phyloP scores from a whole-genome alignment of 2,113 vertebrate species.

The Hyla sarda region DNA sequence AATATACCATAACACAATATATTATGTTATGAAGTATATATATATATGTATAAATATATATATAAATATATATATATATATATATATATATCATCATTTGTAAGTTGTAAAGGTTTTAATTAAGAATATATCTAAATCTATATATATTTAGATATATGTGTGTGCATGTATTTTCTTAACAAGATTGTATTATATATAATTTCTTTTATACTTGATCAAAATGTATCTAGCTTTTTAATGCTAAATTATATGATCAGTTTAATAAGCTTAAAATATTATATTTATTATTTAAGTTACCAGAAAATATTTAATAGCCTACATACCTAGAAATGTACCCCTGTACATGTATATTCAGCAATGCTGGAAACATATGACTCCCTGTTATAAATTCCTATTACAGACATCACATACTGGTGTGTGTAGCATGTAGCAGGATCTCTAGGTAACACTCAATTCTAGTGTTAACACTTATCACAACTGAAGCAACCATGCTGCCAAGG shows the following conservation, averaged over 20 bases:
- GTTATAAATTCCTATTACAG: conserved; percentile 67
- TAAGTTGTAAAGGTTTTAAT: too few species aligned
- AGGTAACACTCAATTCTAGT: conserved; percentile 74
- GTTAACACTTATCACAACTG: conserved; percentile 84
- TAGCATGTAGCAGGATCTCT: conserved; percentile 66
- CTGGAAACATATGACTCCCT: conserved; percentile 59
- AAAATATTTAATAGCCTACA: too few species aligned
- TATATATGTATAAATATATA: neutral
- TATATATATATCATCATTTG: neutral
- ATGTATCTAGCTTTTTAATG: neutral
- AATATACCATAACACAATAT: neutral
- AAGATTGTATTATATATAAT: neutral
- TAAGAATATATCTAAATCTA: too few species aligned
- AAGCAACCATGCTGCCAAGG: conserved; percentile 82
- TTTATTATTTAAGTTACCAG: too few species aligned
- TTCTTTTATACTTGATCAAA: neutral
- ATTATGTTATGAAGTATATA: neutral
- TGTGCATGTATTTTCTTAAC: neutral
- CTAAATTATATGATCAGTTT: too few species aligned
- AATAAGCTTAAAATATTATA: neutral
- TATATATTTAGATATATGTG: neutral
- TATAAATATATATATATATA: too few species aligned
- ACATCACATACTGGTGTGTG: conserved; percentile 69
- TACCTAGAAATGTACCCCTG: neutral
- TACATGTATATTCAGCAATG: neutral